Evolutionary conservation across 2,888 invertebrate genomes (phyloP).

Genomic region (Tholera decimalis): DNA sequence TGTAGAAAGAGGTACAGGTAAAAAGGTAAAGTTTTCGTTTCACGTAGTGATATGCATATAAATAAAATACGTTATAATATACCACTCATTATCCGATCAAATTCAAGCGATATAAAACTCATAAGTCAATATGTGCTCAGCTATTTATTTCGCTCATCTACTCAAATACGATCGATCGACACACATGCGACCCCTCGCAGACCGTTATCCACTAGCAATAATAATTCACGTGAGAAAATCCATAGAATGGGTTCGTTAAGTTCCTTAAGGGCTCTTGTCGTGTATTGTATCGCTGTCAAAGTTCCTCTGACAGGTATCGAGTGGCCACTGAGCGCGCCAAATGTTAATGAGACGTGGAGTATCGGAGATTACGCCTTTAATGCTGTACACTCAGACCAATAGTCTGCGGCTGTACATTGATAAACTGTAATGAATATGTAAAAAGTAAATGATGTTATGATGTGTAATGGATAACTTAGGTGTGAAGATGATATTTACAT

Average conservation of each 20-base stretch:
- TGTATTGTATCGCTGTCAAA: constrained; percentile 84
- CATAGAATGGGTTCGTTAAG: constrained; percentile 90
- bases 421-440: constrained; percentile 66
- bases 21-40: too few species aligned
- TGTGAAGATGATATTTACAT: constrained; percentile 43
- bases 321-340: constrained; percentile 75
- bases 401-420: too few species aligned
- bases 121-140: constrained; percentile 6
- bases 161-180: constrained; percentile 55
- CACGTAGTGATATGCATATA: too few species aligned
- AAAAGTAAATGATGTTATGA: constrained; percentile 59
- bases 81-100: constrained; percentile 1
- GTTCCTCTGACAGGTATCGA: constrained; percentile 77
- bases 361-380: constrained; percentile 56
- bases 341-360: constrained; percentile 70
- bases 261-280: constrained; percentile 83
- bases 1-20: too few species aligned
- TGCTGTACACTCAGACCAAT: too few species aligned
- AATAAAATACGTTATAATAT: not conserved
- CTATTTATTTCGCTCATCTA: constrained; percentile 43
- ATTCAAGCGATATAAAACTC: constrained; percentile 20
- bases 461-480: constrained; percentile 55
- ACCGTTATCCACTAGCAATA: constrained; percentile 66
- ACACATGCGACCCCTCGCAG: constrained; percentile 56
- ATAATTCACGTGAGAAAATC: constrained; percentile 88